Percentiles rank a stretch among this genome's conserved stretches.
Evolutionary conservation across 1,140 invertebrate genomes (phyloP).

Genomic region (Diorhabda carinulata): DNA sequence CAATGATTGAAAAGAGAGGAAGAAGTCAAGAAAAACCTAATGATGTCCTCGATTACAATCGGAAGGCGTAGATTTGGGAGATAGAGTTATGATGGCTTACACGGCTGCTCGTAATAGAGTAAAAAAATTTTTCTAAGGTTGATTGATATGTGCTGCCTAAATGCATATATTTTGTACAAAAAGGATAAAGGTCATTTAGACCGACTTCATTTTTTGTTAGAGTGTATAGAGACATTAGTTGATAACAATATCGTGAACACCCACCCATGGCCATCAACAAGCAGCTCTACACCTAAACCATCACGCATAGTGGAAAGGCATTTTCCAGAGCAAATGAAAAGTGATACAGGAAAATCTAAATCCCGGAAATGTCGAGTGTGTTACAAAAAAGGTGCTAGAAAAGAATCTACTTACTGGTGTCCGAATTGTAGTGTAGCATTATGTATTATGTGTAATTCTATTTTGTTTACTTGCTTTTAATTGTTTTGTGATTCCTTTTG

Average conservation of each 20-base stretch:
- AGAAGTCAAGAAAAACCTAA: not conserved
- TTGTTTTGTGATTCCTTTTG: slow-evolving; percentile 1
- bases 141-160: too few species aligned
- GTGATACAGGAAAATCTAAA: slow-evolving; percentile 5
- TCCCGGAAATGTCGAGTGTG: not conserved
- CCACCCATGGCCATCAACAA: too few species aligned
- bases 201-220: too few species aligned
- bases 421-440: slow-evolving; percentile 4
- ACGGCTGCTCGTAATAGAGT: not conserved
- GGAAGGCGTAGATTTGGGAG: not conserved
- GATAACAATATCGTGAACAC: too few species aligned
- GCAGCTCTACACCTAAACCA: too few species aligned
- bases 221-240: too few species aligned
- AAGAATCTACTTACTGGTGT: not conserved
- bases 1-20: not conserved
- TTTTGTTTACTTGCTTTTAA: not conserved
- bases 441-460: slow-evolving; percentile 2
- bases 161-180: too few species aligned
- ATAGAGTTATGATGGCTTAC: not conserved
- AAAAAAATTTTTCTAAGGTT: not conserved
- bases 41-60: not conserved
- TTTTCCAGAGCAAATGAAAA: not conserved
- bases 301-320: too few species aligned
- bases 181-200: too few species aligned
- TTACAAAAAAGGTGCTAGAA: slow-evolving; percentile 2